Evolutionary conservation across 2,888 invertebrate species (phyloP).

Genomic region (Odontomyia ornata): DNA sequence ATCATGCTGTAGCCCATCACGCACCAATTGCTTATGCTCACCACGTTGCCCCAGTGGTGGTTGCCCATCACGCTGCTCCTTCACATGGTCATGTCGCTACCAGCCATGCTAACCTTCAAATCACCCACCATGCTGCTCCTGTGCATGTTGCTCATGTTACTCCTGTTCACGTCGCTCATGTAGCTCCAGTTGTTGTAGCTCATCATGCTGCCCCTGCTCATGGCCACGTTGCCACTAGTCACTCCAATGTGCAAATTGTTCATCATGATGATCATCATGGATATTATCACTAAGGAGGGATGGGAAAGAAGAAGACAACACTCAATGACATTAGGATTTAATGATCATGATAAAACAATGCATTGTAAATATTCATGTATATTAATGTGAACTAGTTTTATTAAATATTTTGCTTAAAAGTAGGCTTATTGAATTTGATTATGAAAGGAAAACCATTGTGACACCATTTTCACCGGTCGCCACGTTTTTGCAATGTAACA

Average conservation of each 20-base stretch:
- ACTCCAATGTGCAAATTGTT: conserved; percentile 1
- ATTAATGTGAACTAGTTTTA: background rate
- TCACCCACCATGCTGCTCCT: background rate
- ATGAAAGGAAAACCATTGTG: too few relatives aligned
- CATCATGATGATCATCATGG: background rate
- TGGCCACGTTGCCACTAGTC: conserved; percentile 33
- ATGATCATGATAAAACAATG: background rate
- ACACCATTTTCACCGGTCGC: too few relatives aligned
- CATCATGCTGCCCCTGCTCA: conserved; percentile 58
- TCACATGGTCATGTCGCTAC: too few relatives aligned
- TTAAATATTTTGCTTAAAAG: too few relatives aligned
- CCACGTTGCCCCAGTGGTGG: background rate
- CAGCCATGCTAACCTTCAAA: too few relatives aligned
- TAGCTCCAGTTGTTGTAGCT: background rate
- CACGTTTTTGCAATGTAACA: too few relatives aligned
- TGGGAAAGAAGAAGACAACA: background rate
- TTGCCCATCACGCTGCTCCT: too few relatives aligned
- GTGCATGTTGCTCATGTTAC: background rate
- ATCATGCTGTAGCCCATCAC: background rate
- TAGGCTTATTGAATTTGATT: too few relatives aligned
- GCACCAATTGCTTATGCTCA: too few relatives aligned
- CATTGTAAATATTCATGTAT: conserved; percentile 30
- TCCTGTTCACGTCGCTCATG: too few relatives aligned
- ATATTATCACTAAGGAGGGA: background rate
- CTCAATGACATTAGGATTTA: background rate